phyloP scores from a whole-genome alignment of 2,888 invertebrate genomes.

The Limnephilus auricula region DNA sequence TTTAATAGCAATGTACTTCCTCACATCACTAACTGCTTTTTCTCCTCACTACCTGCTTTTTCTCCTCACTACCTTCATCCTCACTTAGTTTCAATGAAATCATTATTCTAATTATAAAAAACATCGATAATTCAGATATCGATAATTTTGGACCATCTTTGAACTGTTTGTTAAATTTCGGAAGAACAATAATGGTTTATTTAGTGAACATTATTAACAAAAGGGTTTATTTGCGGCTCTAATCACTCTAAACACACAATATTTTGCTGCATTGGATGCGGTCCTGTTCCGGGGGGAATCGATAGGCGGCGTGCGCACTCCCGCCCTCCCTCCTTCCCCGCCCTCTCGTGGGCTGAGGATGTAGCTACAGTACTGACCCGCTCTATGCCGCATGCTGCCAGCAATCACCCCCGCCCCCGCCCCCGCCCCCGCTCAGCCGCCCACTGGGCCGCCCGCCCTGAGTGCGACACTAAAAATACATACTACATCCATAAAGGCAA shows the following conservation, averaged over 20 bases:
- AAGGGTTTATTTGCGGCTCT: background rate
- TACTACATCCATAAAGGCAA: conserved; percentile 20
- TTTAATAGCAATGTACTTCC: too few species aligned
- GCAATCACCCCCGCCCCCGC: conserved; percentile 27
- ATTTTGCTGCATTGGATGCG: conserved; percentile 34
- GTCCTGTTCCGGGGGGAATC: conserved; percentile 37
- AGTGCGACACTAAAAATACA: conserved; percentile 47
- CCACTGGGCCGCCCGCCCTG: conserved; percentile 3
- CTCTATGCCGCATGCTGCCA: conserved; percentile 55
- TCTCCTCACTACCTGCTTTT: too few species aligned
- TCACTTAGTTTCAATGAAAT: too few species aligned
- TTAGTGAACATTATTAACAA: background rate
- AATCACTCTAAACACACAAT: conserved; percentile 4
- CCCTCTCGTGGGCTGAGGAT: background rate
- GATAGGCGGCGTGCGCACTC: conserved; percentile 51
- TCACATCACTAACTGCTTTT: too few species aligned
- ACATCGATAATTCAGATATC: background rate
- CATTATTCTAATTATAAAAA: background rate
- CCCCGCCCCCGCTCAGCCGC: conserved; percentile 8
- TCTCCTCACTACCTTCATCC: too few species aligned
- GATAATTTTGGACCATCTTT: background rate
- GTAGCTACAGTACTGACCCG: conserved; percentile 44
- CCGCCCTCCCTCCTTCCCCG: background rate
- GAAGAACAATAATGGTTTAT: background rate
- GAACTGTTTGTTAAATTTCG: background rate